Base-by-base conservation (phyloP, 2,888 invertebrate species). In the Steinernema hermaphroditum region DNA sequence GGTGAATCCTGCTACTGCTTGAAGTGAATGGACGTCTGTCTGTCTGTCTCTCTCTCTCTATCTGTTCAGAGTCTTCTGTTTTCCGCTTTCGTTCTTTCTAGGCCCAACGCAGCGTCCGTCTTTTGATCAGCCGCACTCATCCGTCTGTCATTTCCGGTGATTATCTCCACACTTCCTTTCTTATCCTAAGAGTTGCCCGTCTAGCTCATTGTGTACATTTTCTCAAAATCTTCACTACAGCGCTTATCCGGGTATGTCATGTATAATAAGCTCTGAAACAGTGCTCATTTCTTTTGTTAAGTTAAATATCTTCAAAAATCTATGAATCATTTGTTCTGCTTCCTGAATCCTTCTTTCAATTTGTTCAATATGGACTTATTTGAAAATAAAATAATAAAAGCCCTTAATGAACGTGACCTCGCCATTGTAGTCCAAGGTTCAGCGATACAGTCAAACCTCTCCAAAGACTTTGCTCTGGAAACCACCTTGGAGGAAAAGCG, bases 201-300 rank as follows among this genome's bases (percentile, higher is more conserved):
- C 62, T 62, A 62, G 62, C 62, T 62, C 62, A 62, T 27, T 32
- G 16, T 62, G 62, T 62, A 62, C 62, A 62, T 62, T 62, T 34
- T 54, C 46, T 54, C 27, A 12, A 16, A 9, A n/a, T 32, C 29
- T 62, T 62, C 62, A 62, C 62, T 62, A 62, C 62, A 62, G 62
- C 62, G 62, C 62, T 62, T 62, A 1, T 62, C 62, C 62, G 62
- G 62, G 62, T 62, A 62, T 62, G 62, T 62, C 62, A 32, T 62
- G 32, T 62, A 62, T 62, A 62, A 62, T 62, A 62, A 32, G 62
- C 62, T 62, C 62, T 27, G 12, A 46, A 62, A n/a, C n/a, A 62
- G 62, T 62, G 62, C 62, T 62, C 62, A 62, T 29, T 32, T 24
- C 29, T 16, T 46, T 62, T 62, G 6, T 62, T 24, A 16, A 29